Evolutionary conservation across 2,888 invertebrate genomes (phyloP), one percentile per base, ranked within the genome.

Genomic region (Pyrrhia umbra): DNA sequence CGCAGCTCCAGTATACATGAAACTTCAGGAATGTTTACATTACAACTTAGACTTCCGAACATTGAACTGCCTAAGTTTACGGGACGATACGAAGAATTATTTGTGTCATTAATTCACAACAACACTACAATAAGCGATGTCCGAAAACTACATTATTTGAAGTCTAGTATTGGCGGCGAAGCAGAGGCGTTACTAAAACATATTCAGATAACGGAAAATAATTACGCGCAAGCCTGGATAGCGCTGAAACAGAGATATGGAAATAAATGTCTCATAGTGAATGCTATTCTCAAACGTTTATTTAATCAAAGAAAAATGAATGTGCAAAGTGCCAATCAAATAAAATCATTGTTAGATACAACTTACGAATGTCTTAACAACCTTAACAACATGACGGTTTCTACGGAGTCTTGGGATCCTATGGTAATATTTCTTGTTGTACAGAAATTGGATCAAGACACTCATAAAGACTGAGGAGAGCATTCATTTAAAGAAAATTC

Each of bases 281-380:
- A 43, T 15, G 30, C 58, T 5, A 15, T 50, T 39, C 9, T 58
- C 5, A 51, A 59, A 51, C 30, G 59, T 43, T 34, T 58, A 1
- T 10, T 50, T 4, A 13, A 16, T 51, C 59, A 37, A 34, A 45
- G 30, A 23, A 51, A 50, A 51, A 59, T 51, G 0, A 59, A 13
- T 9, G 23, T 34, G 8, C 37, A 30, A 18, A 60, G 16, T 40
- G 46, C 77, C 6, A 56, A 10, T 21, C 59, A 60, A 34, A 57
- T 82, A 6, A 80, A 82, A 52, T 21, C 23, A 9, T 43, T 80
- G 6, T 20, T 82, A 15, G 82, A 82, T 30, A 79, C 74, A 1
- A 82, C 82, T 0, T 62, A 52, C 1, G 79, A 84, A 37, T 80
- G 80, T 40, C 15, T 83, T 6, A 74, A 73, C 46, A 68, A 57